phyloP scores from a whole-genome alignment of 2,888 invertebrate species.

The Hemithea aestivaria region DNA sequence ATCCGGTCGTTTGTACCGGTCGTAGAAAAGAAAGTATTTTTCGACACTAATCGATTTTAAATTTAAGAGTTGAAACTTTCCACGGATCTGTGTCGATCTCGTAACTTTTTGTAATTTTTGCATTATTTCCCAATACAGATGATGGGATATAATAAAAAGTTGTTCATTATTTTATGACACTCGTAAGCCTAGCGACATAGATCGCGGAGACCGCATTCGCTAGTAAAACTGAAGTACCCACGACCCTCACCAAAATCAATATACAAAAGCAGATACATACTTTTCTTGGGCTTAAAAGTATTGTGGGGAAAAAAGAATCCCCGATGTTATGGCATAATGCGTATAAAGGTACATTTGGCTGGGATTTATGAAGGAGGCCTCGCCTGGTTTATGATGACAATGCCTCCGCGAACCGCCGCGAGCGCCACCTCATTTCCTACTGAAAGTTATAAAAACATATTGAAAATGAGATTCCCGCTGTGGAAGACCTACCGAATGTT shows the following conservation, averaged over 20 bases:
- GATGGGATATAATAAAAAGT: too few species aligned
- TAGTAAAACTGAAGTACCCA: slow-evolving; percentile 13
- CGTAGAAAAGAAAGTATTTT: too few species aligned
- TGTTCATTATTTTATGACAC: too few species aligned
- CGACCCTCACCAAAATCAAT: slow-evolving; percentile 15
- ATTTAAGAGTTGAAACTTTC: too few species aligned
- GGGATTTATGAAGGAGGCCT: slow-evolving; percentile 74
- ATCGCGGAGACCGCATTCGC: neutral
- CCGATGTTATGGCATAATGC: slow-evolving; percentile 72
- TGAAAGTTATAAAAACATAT: slow-evolving; percentile 79
- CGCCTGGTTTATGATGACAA: slow-evolving; percentile 77
- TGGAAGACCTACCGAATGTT: slow-evolving; percentile 70
- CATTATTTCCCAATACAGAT: too few species aligned
- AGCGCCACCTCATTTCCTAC: slow-evolving; percentile 77
- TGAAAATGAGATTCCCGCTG: slow-evolving; percentile 76
- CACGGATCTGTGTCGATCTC: too few species aligned
- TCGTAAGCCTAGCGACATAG: too few species aligned
- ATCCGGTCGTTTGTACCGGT: too few species aligned
- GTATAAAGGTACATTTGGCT: slow-evolving; percentile 74
- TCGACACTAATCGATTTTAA: too few species aligned
- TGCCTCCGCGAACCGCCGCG: slow-evolving; percentile 59
- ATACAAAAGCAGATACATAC: slow-evolving; percentile 39
- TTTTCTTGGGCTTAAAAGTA: slow-evolving; percentile 65
- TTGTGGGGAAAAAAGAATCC: slow-evolving; percentile 49
- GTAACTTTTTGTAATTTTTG: too few species aligned